A percentile compares a stretch with the other conserved stretches of the same genome.
phyloP scores from a whole-genome alignment of 2,888 invertebrate genomes.

The Digitonthophagus gazella region DNA sequence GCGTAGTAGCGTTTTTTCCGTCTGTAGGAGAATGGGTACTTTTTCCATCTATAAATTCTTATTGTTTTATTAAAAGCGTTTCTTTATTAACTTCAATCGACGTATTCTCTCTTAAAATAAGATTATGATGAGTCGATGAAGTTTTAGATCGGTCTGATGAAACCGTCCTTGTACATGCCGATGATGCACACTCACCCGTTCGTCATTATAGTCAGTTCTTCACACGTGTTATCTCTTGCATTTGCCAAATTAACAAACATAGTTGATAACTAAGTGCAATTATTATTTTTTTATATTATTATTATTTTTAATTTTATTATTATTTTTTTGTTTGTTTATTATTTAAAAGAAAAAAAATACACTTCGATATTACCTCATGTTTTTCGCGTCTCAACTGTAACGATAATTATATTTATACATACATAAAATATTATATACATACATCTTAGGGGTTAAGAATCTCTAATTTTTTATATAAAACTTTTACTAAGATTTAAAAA shows the following conservation, averaged over 20 bases:
- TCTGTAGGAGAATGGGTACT: not conserved
- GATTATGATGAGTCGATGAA: not conserved
- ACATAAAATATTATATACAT: slow-evolving; percentile 12
- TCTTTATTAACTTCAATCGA: not conserved
- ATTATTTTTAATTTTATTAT: slow-evolving; percentile 5
- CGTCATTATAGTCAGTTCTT: slow-evolving; percentile 19
- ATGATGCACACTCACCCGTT: not conserved
- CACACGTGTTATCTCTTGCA: slow-evolving; percentile 21
- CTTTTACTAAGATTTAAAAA: slow-evolving; percentile 20
- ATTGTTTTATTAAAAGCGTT: not conserved
- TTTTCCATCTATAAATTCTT: not conserved
- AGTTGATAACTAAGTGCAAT: slow-evolving; percentile 45
- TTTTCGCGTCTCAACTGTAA: slow-evolving; percentile 39
- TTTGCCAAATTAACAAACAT: slow-evolving; percentile 47
- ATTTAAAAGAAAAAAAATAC: slow-evolving; percentile 30
- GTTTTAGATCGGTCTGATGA: not conserved
- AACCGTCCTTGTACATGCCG: not conserved
- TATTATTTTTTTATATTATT: slow-evolving; percentile 37
- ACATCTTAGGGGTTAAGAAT: slow-evolving; percentile 28
- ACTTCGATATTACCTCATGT: slow-evolving; percentile 48
- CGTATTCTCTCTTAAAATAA: not conserved
- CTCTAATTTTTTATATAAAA: slow-evolving; percentile 23
- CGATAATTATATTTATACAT: slow-evolving; percentile 11
- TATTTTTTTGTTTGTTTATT: slow-evolving; percentile 22
- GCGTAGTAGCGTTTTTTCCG: not conserved